A percentile compares a stretch with the other conserved stretches of the same genome.
Evolutionary conservation across 2,888 invertebrate species (phyloP).

Genomic region (Leptinotarsa juncta): DNA sequence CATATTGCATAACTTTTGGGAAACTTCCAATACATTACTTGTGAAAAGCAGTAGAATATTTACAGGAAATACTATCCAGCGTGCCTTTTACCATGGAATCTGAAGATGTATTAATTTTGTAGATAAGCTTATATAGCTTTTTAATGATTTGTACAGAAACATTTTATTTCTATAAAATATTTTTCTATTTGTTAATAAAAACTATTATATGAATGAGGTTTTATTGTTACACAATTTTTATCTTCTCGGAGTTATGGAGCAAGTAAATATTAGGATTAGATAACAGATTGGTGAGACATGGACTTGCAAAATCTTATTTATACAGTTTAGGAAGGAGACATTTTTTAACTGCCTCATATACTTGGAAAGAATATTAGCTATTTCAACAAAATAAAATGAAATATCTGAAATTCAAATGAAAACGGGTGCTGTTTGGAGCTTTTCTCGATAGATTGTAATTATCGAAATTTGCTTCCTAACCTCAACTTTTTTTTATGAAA

Average conservation of each 20-base stretch:
- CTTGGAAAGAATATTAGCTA: no score
- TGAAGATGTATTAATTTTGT: conserved; percentile 45
- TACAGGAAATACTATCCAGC: conserved; percentile 41
- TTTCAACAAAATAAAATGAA: no score
- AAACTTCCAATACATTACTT: background rate
- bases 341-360: no score
- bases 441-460: no score
- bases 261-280: conserved; percentile 7
- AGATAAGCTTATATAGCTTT: conserved; percentile 42
- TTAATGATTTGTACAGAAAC: conserved; percentile 43
- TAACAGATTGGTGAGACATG: background rate
- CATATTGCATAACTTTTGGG: conserved; percentile 5
- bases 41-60: conserved; percentile 20
- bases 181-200: conserved; percentile 56
- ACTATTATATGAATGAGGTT: conserved; percentile 43
- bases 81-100: conserved; percentile 44
- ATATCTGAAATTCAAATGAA: no score
- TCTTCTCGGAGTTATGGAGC: background rate
- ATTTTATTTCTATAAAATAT: conserved; percentile 53
- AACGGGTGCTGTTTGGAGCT: no score
- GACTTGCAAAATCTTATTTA: background rate
- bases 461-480: no score
- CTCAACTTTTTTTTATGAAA: no score
- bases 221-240: conserved; percentile 6
- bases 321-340: no score